Percentiles rank a stretch among this genome's conserved stretches.
phyloP scores from a whole-genome alignment of 2,797 vertebrate genomes.

The Aeoliscus strigatus region DNA sequence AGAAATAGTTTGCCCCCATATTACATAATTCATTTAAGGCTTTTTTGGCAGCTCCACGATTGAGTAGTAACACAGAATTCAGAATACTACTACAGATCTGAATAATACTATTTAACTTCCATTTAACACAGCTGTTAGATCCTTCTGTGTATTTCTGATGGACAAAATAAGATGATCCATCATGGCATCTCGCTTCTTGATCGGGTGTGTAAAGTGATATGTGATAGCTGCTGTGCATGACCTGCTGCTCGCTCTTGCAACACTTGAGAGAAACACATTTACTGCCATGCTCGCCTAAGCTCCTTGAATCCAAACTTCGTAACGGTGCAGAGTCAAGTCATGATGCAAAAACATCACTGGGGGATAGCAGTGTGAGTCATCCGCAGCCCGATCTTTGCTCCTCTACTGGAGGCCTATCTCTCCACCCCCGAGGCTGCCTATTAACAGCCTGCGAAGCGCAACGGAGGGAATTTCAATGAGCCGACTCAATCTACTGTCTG shows the following conservation, averaged over 20 bases:
- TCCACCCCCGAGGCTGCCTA: constrained; percentile 58
- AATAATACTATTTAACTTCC: no score
- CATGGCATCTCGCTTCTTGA: background rate
- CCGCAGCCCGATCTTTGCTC: constrained; percentile 47
- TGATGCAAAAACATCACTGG: constrained; percentile 47
- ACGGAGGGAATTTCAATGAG: constrained; percentile 68
- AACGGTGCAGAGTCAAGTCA: constrained; percentile 48
- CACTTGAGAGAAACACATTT: background rate
- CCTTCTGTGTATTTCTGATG: no score
- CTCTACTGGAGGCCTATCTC: constrained; percentile 55
- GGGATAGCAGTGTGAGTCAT: constrained; percentile 60
- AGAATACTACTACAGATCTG: no score
- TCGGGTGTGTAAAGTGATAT: constrained; percentile 4
- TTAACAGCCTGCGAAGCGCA: constrained; percentile 58
- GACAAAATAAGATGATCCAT: background rate
- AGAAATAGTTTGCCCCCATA: background rate
- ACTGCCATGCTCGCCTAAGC: constrained; percentile 8
- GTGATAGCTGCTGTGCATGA: constrained; percentile 14
- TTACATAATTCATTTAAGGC: constrained; percentile 3
- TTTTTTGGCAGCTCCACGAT: background rate
- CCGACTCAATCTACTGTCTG: constrained; percentile 43
- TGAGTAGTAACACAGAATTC: background rate
- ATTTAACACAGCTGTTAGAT: no score
- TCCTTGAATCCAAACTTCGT: constrained; percentile 51
- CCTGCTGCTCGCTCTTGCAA: constrained; percentile 4